Base-by-base conservation (phyloP, 2,797 vertebrate species). In the Streptopelia turtur region DNA sequence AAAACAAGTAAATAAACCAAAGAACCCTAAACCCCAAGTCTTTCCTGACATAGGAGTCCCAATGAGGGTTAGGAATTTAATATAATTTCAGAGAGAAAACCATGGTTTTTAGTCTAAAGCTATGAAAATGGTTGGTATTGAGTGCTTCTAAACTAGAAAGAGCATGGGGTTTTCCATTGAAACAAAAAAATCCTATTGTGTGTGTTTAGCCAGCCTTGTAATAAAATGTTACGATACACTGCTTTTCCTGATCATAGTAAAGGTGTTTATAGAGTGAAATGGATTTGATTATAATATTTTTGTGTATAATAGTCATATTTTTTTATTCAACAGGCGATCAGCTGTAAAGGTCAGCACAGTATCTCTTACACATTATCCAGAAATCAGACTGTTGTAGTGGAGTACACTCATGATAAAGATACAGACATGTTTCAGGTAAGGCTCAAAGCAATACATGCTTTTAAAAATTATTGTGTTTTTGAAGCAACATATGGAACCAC, bases 361-460 rank as follows among this genome's bases (percentile, higher is more conserved):
- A 99, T 99, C 98, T 99, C 99, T 77, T 99, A 99, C 96, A 99
- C 99, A 0, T 97, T 99, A 65, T 99, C 99, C 94, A 98, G 99
- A 97, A 99, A 98, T 98, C 99, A 99, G 97, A 99, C 99, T 2
- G 99, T 99, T 75, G 98, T 99, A 92, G 99, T 99, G 95, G 99
- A 99, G 94, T 99, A 99, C 96, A 98, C 99, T 85, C 99, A 99
- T 47, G 99, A 99, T 68, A 99, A 99, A 97, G 99, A 99, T 79
- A 99, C 98, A 2, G 99, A 99, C 97, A 99, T 99, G 99, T 99
- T 99, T 97, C 99, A 99, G 99, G 99, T 99, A 98, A 98, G 97
- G 88, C 66, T 53, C 9, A 63, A 9, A 23, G 11, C 55, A 61
- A 45, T 35, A 21, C 5, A 4, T 22, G 28, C 7, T 45, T 45